Conservation (phyloP, 92 coral and sea anemone genomes). For the Blastomussa wellsi region DNA sequence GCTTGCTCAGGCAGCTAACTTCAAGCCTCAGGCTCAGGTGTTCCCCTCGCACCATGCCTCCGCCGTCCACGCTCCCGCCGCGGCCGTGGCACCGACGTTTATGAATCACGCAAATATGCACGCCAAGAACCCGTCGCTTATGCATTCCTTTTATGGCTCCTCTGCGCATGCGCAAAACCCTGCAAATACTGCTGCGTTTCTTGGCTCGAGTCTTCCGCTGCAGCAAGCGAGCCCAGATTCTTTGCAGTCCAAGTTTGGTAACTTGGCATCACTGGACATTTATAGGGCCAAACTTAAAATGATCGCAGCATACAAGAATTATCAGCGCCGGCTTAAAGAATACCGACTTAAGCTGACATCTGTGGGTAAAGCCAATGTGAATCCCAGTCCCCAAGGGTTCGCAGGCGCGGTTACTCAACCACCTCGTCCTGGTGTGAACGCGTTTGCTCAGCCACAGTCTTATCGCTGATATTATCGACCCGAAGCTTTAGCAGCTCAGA, state of each 20-base stretch:
- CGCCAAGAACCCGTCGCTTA: slow-evolving; percentile 42
- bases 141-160: slow-evolving; percentile 41
- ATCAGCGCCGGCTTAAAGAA: slow-evolving; percentile 76
- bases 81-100: slow-evolving; percentile 31
- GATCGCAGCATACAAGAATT: slow-evolving; percentile 91
- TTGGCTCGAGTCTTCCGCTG: slow-evolving; percentile 26
- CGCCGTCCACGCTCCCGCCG: slow-evolving; percentile 25
- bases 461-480: slow-evolving; percentile 42
- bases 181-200: slow-evolving; percentile 31
- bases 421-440: slow-evolving; percentile 48
- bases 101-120: slow-evolving; percentile 29
- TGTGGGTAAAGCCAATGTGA: slow-evolving; percentile 29
- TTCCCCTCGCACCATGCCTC: slow-evolving; percentile 47
- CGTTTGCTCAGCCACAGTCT: slow-evolving; percentile 44
- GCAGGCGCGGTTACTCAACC: slow-evolving; percentile 40
- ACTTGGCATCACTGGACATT: slow-evolving; percentile 71
- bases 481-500: slow-evolving; percentile 43
- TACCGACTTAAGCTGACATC: slow-evolving; percentile 61
- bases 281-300: slow-evolving; percentile 79
- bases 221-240: slow-evolving; percentile 79
- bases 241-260: slow-evolving; percentile 75
- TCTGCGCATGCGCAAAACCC: slow-evolving; percentile 33
- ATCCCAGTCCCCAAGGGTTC: slow-evolving; percentile 32
- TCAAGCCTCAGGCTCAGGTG: slow-evolving; percentile 30
- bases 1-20: slow-evolving; percentile 40